Base-by-base conservation (phyloP, 2,797 vertebrate genomes). In the Danio choprae region DNA sequence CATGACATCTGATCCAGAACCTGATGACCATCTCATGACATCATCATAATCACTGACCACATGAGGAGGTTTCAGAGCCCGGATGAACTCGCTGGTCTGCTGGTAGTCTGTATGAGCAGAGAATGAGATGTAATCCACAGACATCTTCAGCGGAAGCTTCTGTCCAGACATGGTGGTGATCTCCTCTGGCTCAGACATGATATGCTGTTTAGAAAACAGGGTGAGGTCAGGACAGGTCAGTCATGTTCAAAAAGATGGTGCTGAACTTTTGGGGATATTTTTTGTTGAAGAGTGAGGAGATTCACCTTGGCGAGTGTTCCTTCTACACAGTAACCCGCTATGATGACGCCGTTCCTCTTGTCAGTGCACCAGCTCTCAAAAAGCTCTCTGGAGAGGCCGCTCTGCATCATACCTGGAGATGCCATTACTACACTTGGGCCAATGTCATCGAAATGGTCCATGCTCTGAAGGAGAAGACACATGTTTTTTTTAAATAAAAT, bases 311-410 rank as follows among this genome's bases (percentile, higher is more conserved):
- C 97, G 36, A 99, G 95, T 0, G 97, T 99, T 67, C 97, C 96
- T 87, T 99, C 97, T 3, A 99, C 97, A 0, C 97, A 99, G 91
- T 98, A 99, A 22, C 96, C 97, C 0, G 97, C 97, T 20, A 99
- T 99, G 85, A 99, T 98, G 68, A 99, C 96, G 0, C 97, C 97
- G 0, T 98, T 99, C 85, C 97, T 96, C 89, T 99, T 99, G 77
- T 99, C 98, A 0, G 97, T 98, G 89, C 97, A 99, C 97, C 97
- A 99, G 91, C 98, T 99, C 88, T 99, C 97, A 84, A 99, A 98
- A 69, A 99, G 86, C 90, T 99, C 97, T 70, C 97, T 93, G 86
- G 97, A 98, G 3, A 99, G 91, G 0, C 97, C 97, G 2, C 97
- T 99, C 89, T 99, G 97, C 96, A 99, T 98, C 97, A 99, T 99